These are phyloP conservation scores for Hanleya hanleyi DNA, from an alignment of 2,888 invertebrate genomes.

Conservation along the genomic window DNA sequence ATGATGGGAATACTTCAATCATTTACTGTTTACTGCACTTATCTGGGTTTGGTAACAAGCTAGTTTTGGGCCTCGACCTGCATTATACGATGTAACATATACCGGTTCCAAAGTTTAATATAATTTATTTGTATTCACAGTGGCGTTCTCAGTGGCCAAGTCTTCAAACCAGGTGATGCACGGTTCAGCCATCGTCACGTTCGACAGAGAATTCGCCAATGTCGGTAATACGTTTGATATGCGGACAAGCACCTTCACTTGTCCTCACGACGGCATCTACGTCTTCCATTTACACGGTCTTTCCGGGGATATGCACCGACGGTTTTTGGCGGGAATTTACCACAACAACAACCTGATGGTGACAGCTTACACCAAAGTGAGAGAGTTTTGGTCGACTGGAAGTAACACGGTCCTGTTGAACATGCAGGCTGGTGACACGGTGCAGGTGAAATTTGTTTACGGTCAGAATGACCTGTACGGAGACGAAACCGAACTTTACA, in stretches of 20 bases:
- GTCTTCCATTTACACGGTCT: background rate
- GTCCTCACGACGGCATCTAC: background rate
- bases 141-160: slow-evolving; percentile 2
- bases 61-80: no score
- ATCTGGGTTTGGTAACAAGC: no score
- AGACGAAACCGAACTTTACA: background rate
- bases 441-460: slow-evolving; percentile 1
- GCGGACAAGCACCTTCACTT: background rate
- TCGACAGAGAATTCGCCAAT: background rate
- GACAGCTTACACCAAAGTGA: background rate
- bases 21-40: no score
- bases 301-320: background rate
- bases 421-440: background rate
- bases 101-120: no score
- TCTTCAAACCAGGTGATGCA: background rate
- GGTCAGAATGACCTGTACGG: background rate
- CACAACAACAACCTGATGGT: slow-evolving; percentile 4
- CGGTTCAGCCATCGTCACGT: background rate
- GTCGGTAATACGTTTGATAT: background rate
- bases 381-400: background rate
- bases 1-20: no score
- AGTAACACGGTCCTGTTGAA: background rate
- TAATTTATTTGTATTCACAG: no score
- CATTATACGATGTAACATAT: no score
- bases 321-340: background rate